Conservation (phyloP, 2,888 invertebrate species). For the Tetranychus truncatus region DNA sequence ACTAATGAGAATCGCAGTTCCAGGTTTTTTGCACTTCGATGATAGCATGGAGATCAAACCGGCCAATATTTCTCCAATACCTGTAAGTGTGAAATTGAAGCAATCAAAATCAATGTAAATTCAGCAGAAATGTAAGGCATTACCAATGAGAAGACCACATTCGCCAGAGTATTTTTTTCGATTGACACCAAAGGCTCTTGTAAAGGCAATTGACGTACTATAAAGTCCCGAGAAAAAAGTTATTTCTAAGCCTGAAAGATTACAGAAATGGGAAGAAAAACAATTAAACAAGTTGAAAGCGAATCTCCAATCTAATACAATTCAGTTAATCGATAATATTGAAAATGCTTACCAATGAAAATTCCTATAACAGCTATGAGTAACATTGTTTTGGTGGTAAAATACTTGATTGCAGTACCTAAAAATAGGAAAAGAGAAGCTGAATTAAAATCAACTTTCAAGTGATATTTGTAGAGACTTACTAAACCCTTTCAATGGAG, state of each 20-base stretch:
- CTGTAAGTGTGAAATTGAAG: not conserved
- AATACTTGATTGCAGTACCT: too few relatives aligned
- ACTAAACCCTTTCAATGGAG: not conserved
- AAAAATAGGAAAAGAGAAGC: too few relatives aligned
- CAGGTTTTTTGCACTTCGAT: not conserved
- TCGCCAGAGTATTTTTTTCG: slow-evolving; percentile 4
- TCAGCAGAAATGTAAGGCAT: not conserved
- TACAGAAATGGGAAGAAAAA: not conserved
- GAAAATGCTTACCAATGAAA: too few relatives aligned
- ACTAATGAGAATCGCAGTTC: not conserved
- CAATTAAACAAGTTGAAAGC: too few relatives aligned
- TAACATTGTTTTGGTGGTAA: too few relatives aligned
- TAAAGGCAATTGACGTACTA: not conserved
- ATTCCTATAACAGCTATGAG: too few relatives aligned
- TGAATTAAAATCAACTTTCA: too few relatives aligned
- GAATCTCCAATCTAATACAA: too few relatives aligned
- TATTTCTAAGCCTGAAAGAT: not conserved
- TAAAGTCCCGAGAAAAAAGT: not conserved
- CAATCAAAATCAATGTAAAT: not conserved
- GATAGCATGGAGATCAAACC: not conserved
- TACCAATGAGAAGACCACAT: not conserved
- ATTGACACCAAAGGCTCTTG: not conserved
- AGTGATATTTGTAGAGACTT: too few relatives aligned
- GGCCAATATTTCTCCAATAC: not conserved
- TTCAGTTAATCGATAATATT: too few relatives aligned